Evolutionary conservation across 2,888 invertebrate species (phyloP).

Genomic region (Urechis unicinctus): DNA sequence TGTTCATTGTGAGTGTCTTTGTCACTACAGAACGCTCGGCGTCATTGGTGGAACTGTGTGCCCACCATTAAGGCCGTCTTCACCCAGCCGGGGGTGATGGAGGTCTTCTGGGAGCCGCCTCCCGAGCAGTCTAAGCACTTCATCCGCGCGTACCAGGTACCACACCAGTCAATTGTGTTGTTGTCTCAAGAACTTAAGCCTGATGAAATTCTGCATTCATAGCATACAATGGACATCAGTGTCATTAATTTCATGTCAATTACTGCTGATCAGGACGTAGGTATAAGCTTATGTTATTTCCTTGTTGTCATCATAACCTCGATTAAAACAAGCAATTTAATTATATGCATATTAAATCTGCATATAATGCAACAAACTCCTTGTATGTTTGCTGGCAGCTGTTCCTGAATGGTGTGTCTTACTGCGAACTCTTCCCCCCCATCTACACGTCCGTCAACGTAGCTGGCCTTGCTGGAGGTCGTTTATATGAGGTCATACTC

Average conservation of each 20-base stretch:
- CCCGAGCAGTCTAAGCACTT: slow-evolving; percentile 19
- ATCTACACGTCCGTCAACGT: slow-evolving; percentile 37
- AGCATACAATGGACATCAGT: no score
- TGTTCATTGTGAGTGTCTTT: no score
- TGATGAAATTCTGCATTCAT: no score
- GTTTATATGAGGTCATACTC: slow-evolving; percentile 39
- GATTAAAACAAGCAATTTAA: no score
- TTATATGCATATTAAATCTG: no score
- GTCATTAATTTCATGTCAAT: no score
- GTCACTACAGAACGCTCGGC: not conserved
- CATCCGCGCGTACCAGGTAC: slow-evolving; percentile 41
- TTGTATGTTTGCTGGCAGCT: slow-evolving; percentile 24
- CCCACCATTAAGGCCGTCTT: slow-evolving; percentile 41
- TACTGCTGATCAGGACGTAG: no score
- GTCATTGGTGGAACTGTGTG: slow-evolving; percentile 31
- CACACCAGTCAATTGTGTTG: no score
- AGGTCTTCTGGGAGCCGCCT: slow-evolving; percentile 46
- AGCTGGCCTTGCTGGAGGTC: slow-evolving; percentile 46
- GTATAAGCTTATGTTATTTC: no score
- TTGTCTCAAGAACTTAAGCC: no score
- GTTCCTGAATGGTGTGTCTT: slow-evolving; percentile 45
- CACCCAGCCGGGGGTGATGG: slow-evolving; percentile 43
- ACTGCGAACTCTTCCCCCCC: slow-evolving; percentile 42
- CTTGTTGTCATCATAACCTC: no score
- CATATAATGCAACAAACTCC: no score